These are phyloP conservation scores for Druon quercuslanigerum DNA, from an alignment of 1,140 invertebrate genomes.

Conservation along the genomic window DNA sequence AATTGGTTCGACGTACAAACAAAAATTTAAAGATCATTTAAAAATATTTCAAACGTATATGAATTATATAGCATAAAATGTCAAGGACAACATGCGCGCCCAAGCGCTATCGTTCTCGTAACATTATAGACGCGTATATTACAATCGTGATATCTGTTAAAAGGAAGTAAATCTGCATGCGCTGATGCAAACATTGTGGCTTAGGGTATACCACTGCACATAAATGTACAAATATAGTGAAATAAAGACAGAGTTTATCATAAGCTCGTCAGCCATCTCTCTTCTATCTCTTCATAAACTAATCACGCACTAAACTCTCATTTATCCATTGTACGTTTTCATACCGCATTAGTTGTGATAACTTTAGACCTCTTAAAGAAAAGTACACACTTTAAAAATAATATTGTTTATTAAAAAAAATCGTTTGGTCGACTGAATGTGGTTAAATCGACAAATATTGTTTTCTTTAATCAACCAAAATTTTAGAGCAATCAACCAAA, in stretches of 20 bases:
- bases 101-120: too few relatives aligned
- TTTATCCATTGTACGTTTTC: neutral
- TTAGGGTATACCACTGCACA: neutral
- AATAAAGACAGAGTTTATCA: neutral
- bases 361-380: too few relatives aligned
- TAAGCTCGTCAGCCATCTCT: neutral
- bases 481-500: too few relatives aligned
- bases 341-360: too few relatives aligned
- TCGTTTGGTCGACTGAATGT: too few relatives aligned
- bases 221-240: neutral
- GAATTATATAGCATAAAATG: neutral
- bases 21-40: too few relatives aligned
- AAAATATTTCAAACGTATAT: too few relatives aligned
- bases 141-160: constrained; percentile 8
- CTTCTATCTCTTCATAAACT: neutral
- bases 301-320: neutral
- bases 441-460: too few relatives aligned
- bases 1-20: too few relatives aligned
- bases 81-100: neutral
- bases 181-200: neutral
- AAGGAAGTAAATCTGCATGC: neutral
- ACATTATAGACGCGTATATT: neutral
- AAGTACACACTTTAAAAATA: too few relatives aligned
- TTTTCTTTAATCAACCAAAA: too few relatives aligned
- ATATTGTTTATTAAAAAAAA: too few relatives aligned